phyloP scores from a whole-genome alignment of 2,888 invertebrate species.

The Gortyna flavago region DNA sequence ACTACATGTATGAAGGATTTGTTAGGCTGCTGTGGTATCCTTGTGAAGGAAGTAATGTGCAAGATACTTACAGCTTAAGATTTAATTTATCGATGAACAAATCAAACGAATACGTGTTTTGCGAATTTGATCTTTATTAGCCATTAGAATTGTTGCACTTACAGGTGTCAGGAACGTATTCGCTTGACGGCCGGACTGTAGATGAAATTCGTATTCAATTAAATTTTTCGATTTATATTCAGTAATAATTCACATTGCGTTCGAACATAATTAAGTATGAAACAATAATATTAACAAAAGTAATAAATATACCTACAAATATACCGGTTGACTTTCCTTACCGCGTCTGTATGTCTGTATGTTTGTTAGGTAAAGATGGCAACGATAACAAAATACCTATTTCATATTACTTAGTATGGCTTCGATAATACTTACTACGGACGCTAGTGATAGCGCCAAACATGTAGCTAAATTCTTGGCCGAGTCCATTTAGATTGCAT shows the following conservation, averaged over 20 bases:
- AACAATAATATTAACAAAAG: no score
- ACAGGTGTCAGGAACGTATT: no score
- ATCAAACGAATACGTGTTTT: not conserved
- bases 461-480: not conserved
- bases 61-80: not conserved
- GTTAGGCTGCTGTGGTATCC: not conserved
- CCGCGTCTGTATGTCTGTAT: no score
- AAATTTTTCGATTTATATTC: no score
- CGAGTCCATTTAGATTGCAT: not conserved
- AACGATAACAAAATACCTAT: not conserved
- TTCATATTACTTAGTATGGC: not conserved
- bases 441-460: not conserved
- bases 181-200: no score
- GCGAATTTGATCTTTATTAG: not conserved
- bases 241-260: no score
- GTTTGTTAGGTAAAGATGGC: not conserved
- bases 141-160: no score
- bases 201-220: no score
- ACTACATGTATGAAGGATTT: conserved; percentile 30
- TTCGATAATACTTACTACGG: not conserved
- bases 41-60: not conserved
- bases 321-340: no score
- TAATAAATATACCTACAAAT: no score
- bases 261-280: no score
- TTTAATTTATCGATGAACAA: not conserved